A percentile compares a stretch with the other conserved stretches of the same genome.
These are phyloP conservation scores for Pogonocherus hispidulus DNA, from an alignment of 2,888 invertebrate species.

Conservation along the genomic window DNA sequence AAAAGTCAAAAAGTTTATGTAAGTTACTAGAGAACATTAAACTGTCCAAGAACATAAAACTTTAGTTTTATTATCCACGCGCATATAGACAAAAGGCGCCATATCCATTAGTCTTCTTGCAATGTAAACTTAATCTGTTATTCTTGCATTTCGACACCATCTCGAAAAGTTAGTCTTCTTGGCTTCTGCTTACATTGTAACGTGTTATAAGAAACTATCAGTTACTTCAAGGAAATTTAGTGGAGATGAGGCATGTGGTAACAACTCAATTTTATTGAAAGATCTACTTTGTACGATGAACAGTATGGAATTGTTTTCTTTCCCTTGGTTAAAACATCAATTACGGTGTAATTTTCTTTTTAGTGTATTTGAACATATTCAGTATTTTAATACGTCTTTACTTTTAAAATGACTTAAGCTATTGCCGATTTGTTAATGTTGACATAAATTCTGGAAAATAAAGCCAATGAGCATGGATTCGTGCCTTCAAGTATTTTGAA, in stretches of 20 bases:
- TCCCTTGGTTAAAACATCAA: no score
- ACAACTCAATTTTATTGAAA: conserved; percentile 5
- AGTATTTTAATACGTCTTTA: no score
- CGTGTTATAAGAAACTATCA: not conserved
- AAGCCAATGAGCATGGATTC: no score
- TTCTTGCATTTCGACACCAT: conserved; percentile 12
- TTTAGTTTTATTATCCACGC: conserved; percentile 2
- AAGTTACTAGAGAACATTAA: conserved; percentile 8
- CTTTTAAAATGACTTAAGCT: no score
- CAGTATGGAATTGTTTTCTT: no score
- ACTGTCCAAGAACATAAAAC: conserved; percentile 15
- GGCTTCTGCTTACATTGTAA: not conserved
- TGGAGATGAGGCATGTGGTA: not conserved
- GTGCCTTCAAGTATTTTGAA: no score
- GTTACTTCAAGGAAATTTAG: not conserved
- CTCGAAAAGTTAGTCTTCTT: not conserved
- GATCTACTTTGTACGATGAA: no score
- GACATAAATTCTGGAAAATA: no score
- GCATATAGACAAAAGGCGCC: conserved; percentile 26
- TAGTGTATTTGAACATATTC: no score
- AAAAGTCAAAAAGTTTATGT: conserved; percentile 1
- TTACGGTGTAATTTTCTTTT: no score
- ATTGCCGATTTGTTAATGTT: no score
- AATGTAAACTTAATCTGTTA: conserved; percentile 18
- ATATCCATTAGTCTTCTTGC: conserved; percentile 21